Base-by-base conservation (phyloP, 53 echinoderm and acorn worm species). In the Hippasteria phrygiana region DNA sequence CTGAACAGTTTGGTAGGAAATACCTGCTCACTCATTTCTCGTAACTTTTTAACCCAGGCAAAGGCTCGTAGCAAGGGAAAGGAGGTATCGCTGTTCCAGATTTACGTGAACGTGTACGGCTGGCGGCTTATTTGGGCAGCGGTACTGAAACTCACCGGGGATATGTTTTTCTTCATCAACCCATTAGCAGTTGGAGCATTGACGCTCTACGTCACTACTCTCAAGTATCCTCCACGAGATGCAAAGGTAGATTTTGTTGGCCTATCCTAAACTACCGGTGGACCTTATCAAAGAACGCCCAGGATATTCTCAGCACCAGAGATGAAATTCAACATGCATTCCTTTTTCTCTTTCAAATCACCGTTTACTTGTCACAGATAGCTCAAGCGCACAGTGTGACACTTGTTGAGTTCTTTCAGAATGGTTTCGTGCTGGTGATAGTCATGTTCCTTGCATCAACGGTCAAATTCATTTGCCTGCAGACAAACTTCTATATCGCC, bases 131-230 rank as follows among this genome's bases (percentile, higher is more conserved):
- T 88, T 28, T 24, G 79, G 4, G 55, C 92, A 5, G 87, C 73
- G 17, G 24, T 84, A 37, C 39, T 94, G 27, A 92, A 94, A 71
- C 41, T 94, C 16, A 33, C 71, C 5, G 91, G 74, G 0, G 92
- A 94, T 42, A 28, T 92, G 28, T 39, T 92, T 34, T 43, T 47
- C 7, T 75, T 92, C 22, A n/a, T 94, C 28, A 90, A 90, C 29
- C 94, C 94, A 20, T 3, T 94, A n/a, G 38, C 64, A 32, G 87
- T 94, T 35, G 82, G 94, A 4, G 90, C 74, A n/a, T 74, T 94
- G 9, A 90, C 92, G 8, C 41, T 39, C 18, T 94, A 92, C 63
- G 90, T 87, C 36, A 90, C 80, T 20, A 43, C 31, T 2, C 80
- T 92, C 18, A 63, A 79, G 24, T 93, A 90, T 29, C 16, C 66